These are phyloP conservation scores for Alentia gelatinosa DNA, from an alignment of 2,888 invertebrate genomes.

Conservation along the genomic window DNA sequence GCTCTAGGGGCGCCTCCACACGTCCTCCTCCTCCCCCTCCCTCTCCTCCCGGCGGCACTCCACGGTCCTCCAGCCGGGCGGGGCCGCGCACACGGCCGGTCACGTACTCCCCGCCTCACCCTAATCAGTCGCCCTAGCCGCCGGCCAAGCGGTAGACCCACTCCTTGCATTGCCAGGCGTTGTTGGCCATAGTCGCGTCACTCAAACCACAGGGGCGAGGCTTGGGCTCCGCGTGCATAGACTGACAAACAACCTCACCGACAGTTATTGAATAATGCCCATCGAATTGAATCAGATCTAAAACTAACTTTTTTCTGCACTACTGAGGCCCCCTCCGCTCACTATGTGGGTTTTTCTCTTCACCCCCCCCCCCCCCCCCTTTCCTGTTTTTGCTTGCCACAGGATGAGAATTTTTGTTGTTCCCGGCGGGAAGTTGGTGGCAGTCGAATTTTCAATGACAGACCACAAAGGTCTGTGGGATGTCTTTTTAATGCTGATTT, in stretches of 20 bases:
- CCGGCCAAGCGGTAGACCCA: neutral
- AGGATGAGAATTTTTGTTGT: neutral
- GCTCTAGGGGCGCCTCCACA: too few species aligned
- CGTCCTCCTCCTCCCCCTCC: too few species aligned
- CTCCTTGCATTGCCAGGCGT: too few species aligned
- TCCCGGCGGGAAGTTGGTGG: neutral
- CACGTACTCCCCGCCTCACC: neutral
- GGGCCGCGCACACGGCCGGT: neutral
- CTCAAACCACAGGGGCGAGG: neutral
- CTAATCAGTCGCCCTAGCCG: neutral
- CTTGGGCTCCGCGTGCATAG: neutral
- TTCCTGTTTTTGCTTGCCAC: neutral
- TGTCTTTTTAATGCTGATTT: too few species aligned
- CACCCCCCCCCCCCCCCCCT: neutral
- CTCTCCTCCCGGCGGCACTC: too few species aligned
- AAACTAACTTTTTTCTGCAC: conserved; percentile 23
- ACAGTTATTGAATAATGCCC: conserved; percentile 39
- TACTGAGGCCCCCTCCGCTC: neutral
- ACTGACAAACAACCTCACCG: neutral
- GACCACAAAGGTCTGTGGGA: neutral
- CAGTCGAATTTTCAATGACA: neutral
- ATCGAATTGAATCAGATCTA: conserved; percentile 33
- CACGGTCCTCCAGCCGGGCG: too few species aligned
- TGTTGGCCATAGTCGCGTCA: neutral
- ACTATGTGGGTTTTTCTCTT: neutral